Conservation (phyloP, 2,113 vertebrate species). For the Ibidorhyncha struthersii region DNA sequence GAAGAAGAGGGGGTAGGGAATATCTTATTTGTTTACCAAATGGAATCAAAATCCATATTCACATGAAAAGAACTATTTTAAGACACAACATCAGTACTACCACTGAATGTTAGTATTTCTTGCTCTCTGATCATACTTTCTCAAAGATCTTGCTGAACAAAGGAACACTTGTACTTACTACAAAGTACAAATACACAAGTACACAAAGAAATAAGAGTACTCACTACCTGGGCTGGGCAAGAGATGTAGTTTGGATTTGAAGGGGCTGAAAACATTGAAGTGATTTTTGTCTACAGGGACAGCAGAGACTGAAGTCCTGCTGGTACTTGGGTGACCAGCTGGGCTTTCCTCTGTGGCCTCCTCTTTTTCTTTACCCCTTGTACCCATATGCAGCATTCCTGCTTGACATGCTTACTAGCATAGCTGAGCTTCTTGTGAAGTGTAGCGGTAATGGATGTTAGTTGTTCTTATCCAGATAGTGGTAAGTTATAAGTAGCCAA, state of each 20-base stretch:
- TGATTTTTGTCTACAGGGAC: background rate
- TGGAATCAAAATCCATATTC: background rate
- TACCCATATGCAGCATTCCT: background rate
- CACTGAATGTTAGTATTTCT: background rate
- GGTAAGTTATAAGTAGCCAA: background rate
- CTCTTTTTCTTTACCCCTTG: background rate
- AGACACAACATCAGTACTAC: background rate
- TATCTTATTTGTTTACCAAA: background rate
- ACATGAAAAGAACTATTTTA: too few relatives aligned
- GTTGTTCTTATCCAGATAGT: background rate
- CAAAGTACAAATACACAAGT: too few relatives aligned
- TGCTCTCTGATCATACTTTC: background rate
- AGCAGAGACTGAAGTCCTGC: background rate
- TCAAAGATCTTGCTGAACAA: background rate
- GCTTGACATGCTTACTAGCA: background rate
- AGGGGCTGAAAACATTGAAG: background rate
- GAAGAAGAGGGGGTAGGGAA: background rate
- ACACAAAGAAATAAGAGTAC: background rate
- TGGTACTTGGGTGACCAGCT: background rate
- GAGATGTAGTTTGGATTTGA: background rate
- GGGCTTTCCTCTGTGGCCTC: background rate
- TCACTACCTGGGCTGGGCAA: background rate
- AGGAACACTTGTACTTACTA: background rate
- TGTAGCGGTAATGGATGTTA: background rate
- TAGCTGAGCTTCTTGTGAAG: background rate